A percentile compares a stretch with the other conserved stretches of the same genome.
phyloP scores from a whole-genome alignment of 2,113 vertebrate species.

The Phalacrocorax carbo region DNA sequence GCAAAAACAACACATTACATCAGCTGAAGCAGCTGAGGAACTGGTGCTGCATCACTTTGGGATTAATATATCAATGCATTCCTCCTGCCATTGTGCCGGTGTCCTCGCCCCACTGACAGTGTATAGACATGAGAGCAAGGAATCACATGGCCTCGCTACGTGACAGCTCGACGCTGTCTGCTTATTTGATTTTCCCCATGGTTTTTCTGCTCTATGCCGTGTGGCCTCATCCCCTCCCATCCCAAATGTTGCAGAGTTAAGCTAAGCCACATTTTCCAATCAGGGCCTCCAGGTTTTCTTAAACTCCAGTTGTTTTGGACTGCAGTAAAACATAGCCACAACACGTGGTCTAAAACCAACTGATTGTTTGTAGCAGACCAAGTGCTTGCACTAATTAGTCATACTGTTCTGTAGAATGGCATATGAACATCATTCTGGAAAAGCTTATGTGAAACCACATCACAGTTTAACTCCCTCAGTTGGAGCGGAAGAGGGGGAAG shows the following conservation, averaged over 20 bases:
- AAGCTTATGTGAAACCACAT: conserved; percentile 6
- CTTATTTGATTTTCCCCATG: neutral
- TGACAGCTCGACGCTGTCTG: neutral
- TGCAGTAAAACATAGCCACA: neutral
- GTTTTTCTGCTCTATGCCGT: neutral
- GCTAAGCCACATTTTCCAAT: conserved; percentile 48
- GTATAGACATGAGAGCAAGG: accelerated
- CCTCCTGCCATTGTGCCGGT: neutral
- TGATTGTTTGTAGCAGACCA: neutral
- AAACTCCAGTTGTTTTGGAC: conserved; percentile 1
- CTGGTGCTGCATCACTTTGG: neutral
- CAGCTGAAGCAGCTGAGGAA: conserved; percentile 13
- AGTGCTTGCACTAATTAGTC: conserved; percentile 24
- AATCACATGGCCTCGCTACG: neutral
- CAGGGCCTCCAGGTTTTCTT: neutral
- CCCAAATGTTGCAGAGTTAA: neutral
- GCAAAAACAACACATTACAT: neutral
- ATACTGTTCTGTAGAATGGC: neutral
- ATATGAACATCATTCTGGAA: neutral
- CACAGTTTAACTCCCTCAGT: neutral
- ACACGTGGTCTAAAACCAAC: conserved; percentile 18
- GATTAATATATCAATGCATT: conserved; percentile 21
- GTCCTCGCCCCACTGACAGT: neutral
- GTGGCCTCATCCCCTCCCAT: neutral
- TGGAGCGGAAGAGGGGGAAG: neutral